These are phyloP conservation scores for Drosophila paucipuncta DNA, from an alignment of 2,888 invertebrate species.

Conservation along the genomic window DNA sequence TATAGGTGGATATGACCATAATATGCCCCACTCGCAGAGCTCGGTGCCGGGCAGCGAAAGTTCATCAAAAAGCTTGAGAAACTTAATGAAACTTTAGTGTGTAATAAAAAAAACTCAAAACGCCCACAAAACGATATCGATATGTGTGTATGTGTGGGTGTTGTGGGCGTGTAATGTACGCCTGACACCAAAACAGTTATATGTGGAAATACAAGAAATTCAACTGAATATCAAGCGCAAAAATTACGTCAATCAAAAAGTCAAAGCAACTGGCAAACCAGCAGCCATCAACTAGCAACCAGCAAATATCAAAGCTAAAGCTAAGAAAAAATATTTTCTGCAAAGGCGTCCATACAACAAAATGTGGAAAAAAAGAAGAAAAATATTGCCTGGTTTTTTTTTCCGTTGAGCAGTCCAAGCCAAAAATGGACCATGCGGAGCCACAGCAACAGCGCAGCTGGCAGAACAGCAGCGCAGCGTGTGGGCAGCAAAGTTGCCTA, in stretches of 20 bases:
- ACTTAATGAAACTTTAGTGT: slow-evolving; percentile 48
- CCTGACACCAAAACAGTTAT: slow-evolving; percentile 81
- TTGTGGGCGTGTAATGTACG: slow-evolving; percentile 74
- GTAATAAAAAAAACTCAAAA: slow-evolving; percentile 49
- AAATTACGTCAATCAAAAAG: slow-evolving; percentile 79
- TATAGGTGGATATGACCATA: slow-evolving; percentile 34
- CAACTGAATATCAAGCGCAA: slow-evolving; percentile 81
- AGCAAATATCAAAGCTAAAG: slow-evolving; percentile 51
- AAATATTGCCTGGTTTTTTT: slow-evolving; percentile 56
- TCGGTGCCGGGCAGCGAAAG: slow-evolving; percentile 62
- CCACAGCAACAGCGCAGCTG: slow-evolving; percentile 40
- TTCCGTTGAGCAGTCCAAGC: slow-evolving; percentile 67
- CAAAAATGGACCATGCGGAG: slow-evolving; percentile 78
- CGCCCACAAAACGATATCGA: slow-evolving; percentile 53
- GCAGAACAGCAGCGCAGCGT: slow-evolving; percentile 58
- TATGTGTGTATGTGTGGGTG: slow-evolving; percentile 48
- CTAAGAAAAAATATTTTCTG: slow-evolving; percentile 60
- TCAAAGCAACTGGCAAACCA: slow-evolving; percentile 60
- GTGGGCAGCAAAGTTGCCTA: slow-evolving; percentile 81
- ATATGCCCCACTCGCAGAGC: slow-evolving; percentile 26
- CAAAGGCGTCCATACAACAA: slow-evolving; percentile 71
- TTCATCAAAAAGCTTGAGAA: slow-evolving; percentile 55
- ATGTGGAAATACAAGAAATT: slow-evolving; percentile 81
- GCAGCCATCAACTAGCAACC: slow-evolving; percentile 26
- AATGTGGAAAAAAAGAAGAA: slow-evolving; percentile 39